Evolutionary conservation across 2,797 vertebrate species (phyloP).

Genomic region (Cossypha caffra): DNA sequence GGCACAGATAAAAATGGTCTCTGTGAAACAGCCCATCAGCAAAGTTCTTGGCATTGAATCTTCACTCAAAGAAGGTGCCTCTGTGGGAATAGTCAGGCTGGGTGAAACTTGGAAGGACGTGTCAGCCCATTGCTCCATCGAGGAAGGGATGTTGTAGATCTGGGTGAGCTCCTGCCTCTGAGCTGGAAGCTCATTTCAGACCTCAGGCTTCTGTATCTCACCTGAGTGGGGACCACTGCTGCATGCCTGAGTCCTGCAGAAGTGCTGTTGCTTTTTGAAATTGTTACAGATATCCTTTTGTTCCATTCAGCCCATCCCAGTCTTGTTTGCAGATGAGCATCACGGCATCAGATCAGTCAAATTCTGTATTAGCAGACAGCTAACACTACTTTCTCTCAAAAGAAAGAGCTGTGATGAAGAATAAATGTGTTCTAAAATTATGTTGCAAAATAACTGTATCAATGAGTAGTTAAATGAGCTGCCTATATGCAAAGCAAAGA

Average conservation of each 20-base stretch:
- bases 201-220: not conserved
- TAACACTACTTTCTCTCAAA: not conserved
- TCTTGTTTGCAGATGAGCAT: not conserved
- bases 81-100: not conserved
- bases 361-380: not conserved
- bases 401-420: not conserved
- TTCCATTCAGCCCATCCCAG: not conserved
- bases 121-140: fast-evolving
- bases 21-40: not conserved
- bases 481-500: not conserved
- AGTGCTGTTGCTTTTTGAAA: not conserved
- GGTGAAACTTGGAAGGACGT: not conserved
- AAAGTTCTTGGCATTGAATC: not conserved
- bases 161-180: not conserved
- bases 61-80: not conserved
- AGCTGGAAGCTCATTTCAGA: not conserved
- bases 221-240: not conserved
- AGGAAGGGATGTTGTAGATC: not conserved
- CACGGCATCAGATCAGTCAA: not conserved
- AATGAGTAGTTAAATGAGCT: not conserved
- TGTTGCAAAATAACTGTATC: not conserved
- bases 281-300: not conserved
- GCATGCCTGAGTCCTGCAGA: not conserved
- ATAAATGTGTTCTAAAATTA: not conserved
- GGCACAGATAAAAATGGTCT: not conserved